Percentiles rank a stretch among this genome's conserved stretches.
Conservation (phyloP, 2,797 vertebrate species). For the Danionella dracula region DNA sequence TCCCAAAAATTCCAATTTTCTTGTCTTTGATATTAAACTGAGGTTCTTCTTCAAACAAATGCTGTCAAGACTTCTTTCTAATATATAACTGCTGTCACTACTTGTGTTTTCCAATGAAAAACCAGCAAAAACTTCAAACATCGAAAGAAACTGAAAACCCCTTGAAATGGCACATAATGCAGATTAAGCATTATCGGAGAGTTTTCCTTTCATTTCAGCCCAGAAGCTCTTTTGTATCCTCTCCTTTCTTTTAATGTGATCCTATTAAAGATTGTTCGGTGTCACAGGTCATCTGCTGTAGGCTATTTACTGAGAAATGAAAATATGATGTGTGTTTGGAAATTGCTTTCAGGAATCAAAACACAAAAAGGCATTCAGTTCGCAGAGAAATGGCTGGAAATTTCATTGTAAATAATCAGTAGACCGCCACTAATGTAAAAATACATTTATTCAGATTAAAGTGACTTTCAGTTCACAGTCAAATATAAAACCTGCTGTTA, state of each 20-base stretch:
- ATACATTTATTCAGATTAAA: slow-evolving; percentile 99
- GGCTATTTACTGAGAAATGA: slow-evolving; percentile 11
- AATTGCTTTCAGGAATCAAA: not conserved
- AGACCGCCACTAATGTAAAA: slow-evolving; percentile 77
- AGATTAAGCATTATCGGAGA: not conserved
- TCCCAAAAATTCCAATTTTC: too few species aligned
- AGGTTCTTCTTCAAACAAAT: too few species aligned
- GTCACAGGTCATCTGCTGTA: not conserved
- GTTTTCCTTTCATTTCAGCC: slow-evolving; percentile 4
- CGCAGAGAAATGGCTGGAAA: not conserved
- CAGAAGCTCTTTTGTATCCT: not conserved
- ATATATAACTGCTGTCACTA: too few species aligned
- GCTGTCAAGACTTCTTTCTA: too few species aligned
- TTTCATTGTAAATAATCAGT: slow-evolving; percentile 13
- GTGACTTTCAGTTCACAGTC: slow-evolving; percentile 90
- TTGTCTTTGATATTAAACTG: too few species aligned
- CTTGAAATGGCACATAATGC: not conserved
- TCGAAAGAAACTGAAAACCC: not conserved
- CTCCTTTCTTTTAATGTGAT: not conserved
- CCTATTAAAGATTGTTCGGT: slow-evolving; percentile 1
- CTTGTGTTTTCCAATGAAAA: too few species aligned
- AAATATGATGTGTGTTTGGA: slow-evolving; percentile 10
- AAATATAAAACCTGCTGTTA: slow-evolving; percentile 69
- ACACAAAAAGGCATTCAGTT: not conserved
- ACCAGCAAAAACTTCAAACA: not conserved